Percentiles rank a stretch among this genome's conserved stretches.
Evolutionary conservation across 2,113 vertebrate genomes (phyloP).

Genomic region (Clinocottus analis): DNA sequence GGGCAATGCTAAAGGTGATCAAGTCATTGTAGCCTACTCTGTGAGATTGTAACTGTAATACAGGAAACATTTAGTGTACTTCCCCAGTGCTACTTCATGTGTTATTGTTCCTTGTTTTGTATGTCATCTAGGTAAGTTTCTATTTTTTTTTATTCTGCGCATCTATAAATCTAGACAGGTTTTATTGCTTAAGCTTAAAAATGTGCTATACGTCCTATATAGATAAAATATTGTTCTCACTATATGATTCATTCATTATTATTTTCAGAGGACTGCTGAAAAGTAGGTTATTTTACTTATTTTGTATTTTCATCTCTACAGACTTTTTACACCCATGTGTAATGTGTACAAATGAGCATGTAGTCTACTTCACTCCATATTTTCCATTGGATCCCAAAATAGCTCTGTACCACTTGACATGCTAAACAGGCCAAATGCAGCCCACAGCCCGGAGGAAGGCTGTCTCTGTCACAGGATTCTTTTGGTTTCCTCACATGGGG

Average conservation of each 20-base stretch:
- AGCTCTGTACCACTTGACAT: slow-evolving; percentile 12
- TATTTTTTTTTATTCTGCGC: background rate
- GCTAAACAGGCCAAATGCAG: background rate
- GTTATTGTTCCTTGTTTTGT: background rate
- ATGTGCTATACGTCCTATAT: background rate
- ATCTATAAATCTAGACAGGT: background rate
- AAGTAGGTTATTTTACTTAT: too few relatives aligned
- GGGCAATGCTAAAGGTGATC: background rate
- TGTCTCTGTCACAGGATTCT: background rate
- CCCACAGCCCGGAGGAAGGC: background rate
- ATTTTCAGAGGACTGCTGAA: background rate
- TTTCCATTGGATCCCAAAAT: slow-evolving; percentile 15
- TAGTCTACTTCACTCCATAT: background rate
- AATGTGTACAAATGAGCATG: background rate
- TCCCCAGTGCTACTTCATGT: background rate
- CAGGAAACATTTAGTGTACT: background rate
- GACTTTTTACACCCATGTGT: background rate
- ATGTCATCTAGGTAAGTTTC: background rate
- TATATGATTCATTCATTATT: background rate
- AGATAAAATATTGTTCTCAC: background rate
- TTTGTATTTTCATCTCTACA: background rate
- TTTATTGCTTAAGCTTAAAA: background rate
- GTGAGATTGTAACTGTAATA: background rate
- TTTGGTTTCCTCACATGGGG: background rate
- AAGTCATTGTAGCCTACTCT: background rate